Conservation (phyloP, 1,140 invertebrate species). For the Diorhabda sublineata region DNA sequence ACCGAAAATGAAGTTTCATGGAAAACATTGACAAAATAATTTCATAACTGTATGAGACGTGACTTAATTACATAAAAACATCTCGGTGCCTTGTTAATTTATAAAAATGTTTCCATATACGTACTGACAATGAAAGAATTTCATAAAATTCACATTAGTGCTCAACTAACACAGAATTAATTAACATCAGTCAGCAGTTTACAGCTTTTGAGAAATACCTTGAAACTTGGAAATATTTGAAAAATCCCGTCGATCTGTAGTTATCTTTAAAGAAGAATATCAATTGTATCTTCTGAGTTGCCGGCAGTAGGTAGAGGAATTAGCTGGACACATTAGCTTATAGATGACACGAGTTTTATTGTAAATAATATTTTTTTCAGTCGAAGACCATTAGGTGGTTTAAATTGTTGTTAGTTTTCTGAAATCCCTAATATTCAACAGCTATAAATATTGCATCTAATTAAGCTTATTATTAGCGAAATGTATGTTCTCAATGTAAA, state of each 20-base stretch:
- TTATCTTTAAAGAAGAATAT: not conserved
- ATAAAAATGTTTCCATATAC: too few relatives aligned
- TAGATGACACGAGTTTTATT: not conserved
- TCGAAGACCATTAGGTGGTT: not conserved
- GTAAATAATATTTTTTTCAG: not conserved
- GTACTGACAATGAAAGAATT: too few relatives aligned
- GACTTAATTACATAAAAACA: too few relatives aligned
- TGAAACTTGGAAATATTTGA: not conserved
- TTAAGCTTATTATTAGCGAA: too few relatives aligned
- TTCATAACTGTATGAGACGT: too few relatives aligned
- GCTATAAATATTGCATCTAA: not conserved
- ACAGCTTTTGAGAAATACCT: not conserved
- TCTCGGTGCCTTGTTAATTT: too few relatives aligned
- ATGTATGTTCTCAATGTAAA: too few relatives aligned
- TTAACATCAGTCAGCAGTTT: not conserved
- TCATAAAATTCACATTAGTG: not conserved
- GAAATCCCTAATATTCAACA: not conserved
- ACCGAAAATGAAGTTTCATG: too few relatives aligned
- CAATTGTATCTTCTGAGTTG: not conserved
- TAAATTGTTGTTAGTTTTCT: not conserved
- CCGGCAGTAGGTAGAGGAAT: not conserved
- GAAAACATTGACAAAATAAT: too few relatives aligned
- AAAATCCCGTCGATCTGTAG: not conserved
- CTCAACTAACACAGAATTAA: not conserved
- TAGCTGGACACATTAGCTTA: not conserved